Base-by-base conservation (phyloP, 2,888 invertebrate species). In the Chloromyia formosa region DNA sequence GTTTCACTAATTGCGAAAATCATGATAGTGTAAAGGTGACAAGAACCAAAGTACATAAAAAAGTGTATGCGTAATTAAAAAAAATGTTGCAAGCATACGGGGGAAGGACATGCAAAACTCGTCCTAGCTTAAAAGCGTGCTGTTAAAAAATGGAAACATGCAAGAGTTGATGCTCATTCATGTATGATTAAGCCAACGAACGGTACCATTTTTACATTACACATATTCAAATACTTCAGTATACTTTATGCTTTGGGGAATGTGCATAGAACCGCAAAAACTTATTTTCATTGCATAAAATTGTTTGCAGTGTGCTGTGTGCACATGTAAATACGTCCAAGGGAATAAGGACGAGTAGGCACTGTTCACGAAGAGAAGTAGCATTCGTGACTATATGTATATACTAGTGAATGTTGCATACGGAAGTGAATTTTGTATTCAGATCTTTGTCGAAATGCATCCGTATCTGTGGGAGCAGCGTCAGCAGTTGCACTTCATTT, bases 271-370 rank as follows among this genome's bases (percentile, higher is more conserved):
- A 71, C 71, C 71, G 20, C 71, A 56, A 71, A 71, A 71, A 71
- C 71, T 71, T 71, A 71, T 71, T 71, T 71, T 71, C 71, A 71
- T 71, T 71, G 71, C 71, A 58, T 71, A 71, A 71, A 71, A 71
- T 71, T 71, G 71, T 56, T 71, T 56, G 71, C 58, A 12, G 42
- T 20, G 12, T 58, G 40, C 71, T n/a, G 49, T 49, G 16, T 10
- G 16, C 49, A 49, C 49, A 49, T 49, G 49, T 49, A 49, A 3
- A 49, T 49, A n/a, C 49, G 10, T 49, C 3, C 49, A n/a, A 12
- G 49, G 49, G 49, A n/a, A n/a, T 3, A 49, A 49, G 49, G 14
- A 49, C 14, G 49, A 49, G 49, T 49, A 3, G 10, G 14, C 1
- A 3, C 49, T 10, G 16, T 12, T n/a, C 3, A 12, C 49, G 12